Evolutionary conservation across 1,140 invertebrate genomes (phyloP).

Genomic region (Drosophila cardini): DNA sequence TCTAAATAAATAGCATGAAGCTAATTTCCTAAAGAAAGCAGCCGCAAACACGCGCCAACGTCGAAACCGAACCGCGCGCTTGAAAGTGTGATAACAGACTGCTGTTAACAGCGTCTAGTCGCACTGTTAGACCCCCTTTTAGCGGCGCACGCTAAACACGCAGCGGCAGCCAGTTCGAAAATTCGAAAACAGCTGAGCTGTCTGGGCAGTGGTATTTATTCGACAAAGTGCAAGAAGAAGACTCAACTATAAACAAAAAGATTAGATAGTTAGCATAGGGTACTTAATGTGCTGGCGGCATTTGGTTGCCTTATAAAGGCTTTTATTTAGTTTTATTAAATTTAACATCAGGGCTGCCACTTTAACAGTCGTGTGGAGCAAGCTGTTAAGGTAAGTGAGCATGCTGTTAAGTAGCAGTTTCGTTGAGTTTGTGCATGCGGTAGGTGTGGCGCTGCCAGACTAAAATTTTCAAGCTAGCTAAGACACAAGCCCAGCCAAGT

Average conservation of each 20-base stretch:
- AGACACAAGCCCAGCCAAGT: neutral
- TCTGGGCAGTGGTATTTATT: constrained; percentile 24
- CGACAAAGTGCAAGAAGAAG: neutral
- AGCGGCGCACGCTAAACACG: constrained; percentile 28
- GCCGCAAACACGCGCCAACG: constrained; percentile 34
- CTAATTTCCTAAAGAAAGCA: constrained; percentile 38
- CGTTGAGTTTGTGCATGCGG: constrained; percentile 10
- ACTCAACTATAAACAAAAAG: neutral
- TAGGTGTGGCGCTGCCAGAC: neutral
- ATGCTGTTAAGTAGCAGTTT: constrained; percentile 6
- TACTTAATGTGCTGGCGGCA: too few species aligned
- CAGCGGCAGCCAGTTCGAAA: constrained; percentile 34
- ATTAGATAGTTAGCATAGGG: neutral
- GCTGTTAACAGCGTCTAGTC: constrained; percentile 30
- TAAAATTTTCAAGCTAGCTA: neutral
- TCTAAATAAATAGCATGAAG: constrained; percentile 33
- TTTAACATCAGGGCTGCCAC: neutral
- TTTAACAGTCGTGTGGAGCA: constrained; percentile 1
- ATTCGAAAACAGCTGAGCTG: constrained; percentile 40
- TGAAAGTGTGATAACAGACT: constrained; percentile 44
- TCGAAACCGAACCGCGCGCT: constrained; percentile 46
- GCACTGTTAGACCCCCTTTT: constrained; percentile 21
- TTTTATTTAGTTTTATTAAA: neutral
- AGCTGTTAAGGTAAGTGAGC: neutral
- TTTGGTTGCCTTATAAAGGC: too few species aligned